Conservation (phyloP, 2,888 invertebrate genomes). For the Omphaloscelis lunosa region DNA sequence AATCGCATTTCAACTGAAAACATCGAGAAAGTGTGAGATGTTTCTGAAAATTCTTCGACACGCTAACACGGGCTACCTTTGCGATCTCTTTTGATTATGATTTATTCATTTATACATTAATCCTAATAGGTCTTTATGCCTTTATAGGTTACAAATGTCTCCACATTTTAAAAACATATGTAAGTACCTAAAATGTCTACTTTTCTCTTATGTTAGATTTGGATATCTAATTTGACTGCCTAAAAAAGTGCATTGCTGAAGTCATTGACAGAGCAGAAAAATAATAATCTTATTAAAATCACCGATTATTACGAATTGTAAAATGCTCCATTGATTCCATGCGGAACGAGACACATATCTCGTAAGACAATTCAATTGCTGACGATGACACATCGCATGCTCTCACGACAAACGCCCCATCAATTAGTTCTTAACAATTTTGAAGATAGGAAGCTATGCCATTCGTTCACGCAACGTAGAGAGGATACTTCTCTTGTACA, state of each 20-base stretch:
- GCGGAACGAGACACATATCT: constrained; percentile 48
- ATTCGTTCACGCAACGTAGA: constrained; percentile 39
- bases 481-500: not conserved
- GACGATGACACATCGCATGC: constrained; percentile 51
- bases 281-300: constrained; percentile 9
- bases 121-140: not conserved
- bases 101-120: too few relatives aligned
- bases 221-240: not conserved
- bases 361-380: constrained; percentile 52
- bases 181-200: not conserved
- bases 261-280: not conserved
- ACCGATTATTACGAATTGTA: constrained; percentile 32
- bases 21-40: constrained; percentile 30
- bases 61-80: not conserved
- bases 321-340: constrained; percentile 47
- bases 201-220: not conserved
- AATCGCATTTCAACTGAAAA: constrained; percentile 36
- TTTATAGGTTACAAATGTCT: not conserved
- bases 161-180: not conserved
- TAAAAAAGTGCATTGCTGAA: too few relatives aligned
- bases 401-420: constrained; percentile 49
- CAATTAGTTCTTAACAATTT: constrained; percentile 52
- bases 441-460: constrained; percentile 48
- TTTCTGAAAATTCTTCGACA: constrained; percentile 31
- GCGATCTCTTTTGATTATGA: not conserved